Evolutionary conservation across 2,797 vertebrate genomes (phyloP).

Genomic region (Acridotheres tristis): DNA sequence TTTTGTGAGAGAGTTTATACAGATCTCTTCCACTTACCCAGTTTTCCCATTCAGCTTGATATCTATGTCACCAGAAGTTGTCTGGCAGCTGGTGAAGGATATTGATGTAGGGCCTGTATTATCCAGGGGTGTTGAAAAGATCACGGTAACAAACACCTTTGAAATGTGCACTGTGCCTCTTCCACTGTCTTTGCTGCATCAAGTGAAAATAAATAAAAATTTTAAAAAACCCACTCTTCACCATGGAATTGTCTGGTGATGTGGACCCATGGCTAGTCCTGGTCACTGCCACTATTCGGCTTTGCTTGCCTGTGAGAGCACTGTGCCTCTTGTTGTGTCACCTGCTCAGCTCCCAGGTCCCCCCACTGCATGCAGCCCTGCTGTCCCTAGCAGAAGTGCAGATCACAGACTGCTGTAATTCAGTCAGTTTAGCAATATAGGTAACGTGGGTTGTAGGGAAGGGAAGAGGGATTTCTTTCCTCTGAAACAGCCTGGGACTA

Average conservation of each 20-base stretch:
- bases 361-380: not conserved
- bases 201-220: not conserved
- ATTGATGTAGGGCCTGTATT: not conserved
- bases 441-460: not conserved
- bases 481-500: not conserved
- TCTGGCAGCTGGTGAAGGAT: conserved; percentile 62
- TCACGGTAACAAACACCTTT: conserved; percentile 59
- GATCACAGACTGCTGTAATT: not conserved
- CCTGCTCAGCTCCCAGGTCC: not conserved
- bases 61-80: conserved; percentile 51
- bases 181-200: conserved; percentile 66
- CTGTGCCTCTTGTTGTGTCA: not conserved
- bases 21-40: conserved; percentile 59
- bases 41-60: conserved; percentile 65
- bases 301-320: not conserved
- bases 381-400: not conserved
- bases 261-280: not conserved
- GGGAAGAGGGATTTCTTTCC: not conserved
- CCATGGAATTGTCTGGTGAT: not conserved
- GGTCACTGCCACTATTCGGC: not conserved
- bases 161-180: conserved; percentile 64
- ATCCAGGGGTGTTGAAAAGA: conserved; percentile 35
- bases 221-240: not conserved
- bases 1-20: not conserved
- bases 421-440: not conserved